Evolutionary conservation across 23 tunicate genomes (phyloP), one percentile per base, ranked within the genome.

Genomic region (Phallusia fumigata): DNA sequence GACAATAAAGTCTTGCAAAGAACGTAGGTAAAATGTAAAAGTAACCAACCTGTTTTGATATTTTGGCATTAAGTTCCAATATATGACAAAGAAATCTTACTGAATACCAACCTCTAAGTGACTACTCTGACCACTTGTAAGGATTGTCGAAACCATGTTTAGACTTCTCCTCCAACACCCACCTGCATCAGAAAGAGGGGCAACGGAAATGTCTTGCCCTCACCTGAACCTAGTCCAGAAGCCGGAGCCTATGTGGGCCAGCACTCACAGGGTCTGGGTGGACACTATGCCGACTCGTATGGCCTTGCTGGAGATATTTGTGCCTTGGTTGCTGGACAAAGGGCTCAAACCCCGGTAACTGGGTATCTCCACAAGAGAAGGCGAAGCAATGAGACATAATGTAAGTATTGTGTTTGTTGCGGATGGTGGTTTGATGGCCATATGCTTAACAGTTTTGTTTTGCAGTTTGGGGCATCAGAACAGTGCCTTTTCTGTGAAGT

Each of bases 181-280:
- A 79, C 31, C 18, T n/a, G 81, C 19, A 34, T 73, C 22, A 76
- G 82, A 31, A 83, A 76, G 36, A 77, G 89, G 18, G 84, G 77
- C 22, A 28, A 30, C 36, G 84, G 82, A n/a, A 78, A 82, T 36
- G 52, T 93, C 36, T 64, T 93, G 35, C 97, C 97, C 0, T 88
- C 92, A 26, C 97, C 97, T 52, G 97, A 93, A 81, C 97, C 97
- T 1, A 93, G 97, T 69, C 97, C 97, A 12, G 97, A 93, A 51
- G 97, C 97, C 10, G 97, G 97, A 28, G 92, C 97, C 3, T 93
- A 93, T 78, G 97, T 93, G 72, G 97, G 97, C 1, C 97, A 93
- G 73, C 97, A 93, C 69, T 93, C 97, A 73, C 97, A 93, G 72
- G 97, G 97, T 8, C 80, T 93, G 32, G 97, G 97, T 0, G 97